Percentiles rank a stretch among this genome's conserved stretches.
phyloP scores from a whole-genome alignment of 2,797 vertebrate genomes.

The Martes flavigula region DNA sequence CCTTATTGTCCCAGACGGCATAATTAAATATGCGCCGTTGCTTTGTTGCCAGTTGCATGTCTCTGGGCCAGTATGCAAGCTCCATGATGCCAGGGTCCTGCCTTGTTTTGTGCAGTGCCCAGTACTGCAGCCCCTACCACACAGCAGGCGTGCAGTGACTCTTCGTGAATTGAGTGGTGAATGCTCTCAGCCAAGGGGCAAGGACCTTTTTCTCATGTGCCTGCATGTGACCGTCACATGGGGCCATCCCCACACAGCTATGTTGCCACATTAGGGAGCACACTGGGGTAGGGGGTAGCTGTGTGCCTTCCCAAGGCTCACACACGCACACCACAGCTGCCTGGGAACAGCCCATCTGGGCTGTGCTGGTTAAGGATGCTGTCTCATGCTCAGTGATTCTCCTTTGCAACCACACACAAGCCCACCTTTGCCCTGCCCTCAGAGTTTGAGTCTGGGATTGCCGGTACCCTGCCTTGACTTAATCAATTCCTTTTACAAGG shows the following conservation, averaged over 20 bases:
- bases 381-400: too few species aligned
- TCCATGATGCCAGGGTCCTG: background rate
- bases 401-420: rapidly evolving
- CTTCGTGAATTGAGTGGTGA: background rate
- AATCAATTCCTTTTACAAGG: background rate
- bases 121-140: rapidly evolving
- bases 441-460: background rate
- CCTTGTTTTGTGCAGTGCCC: background rate
- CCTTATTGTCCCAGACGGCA: background rate
- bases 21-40: background rate
- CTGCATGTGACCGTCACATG: background rate
- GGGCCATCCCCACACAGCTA: background rate
- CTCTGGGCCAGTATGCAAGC: rapidly evolving
- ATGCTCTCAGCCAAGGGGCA: background rate
- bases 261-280: background rate
- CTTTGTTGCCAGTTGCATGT: background rate
- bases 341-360: rapidly evolving
- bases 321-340: rapidly evolving
- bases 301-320: background rate
- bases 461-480: background rate
- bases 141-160: background rate
- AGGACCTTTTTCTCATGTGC: background rate
- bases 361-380: background rate
- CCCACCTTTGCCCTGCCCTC: background rate
- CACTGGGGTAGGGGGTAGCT: too few species aligned